A percentile compares a stretch with the other conserved stretches of the same genome.
Evolutionary conservation across 2,797 vertebrate genomes (phyloP).

Genomic region (Danio choprae): DNA sequence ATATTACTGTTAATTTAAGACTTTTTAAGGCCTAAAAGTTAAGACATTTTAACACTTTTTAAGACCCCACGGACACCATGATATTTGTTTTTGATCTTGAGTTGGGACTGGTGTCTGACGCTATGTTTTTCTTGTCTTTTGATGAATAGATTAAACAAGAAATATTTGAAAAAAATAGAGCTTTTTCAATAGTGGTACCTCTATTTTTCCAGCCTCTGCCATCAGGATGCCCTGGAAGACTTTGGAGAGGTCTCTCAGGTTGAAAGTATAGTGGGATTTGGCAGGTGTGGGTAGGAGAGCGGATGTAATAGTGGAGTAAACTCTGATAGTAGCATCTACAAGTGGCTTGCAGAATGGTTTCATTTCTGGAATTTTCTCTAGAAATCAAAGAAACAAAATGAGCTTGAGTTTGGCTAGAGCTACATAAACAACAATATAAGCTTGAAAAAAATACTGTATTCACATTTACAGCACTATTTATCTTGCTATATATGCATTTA

Average conservation of each 20-base stretch:
- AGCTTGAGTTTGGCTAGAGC: background rate
- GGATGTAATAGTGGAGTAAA: conserved; percentile 87
- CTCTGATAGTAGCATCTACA: conserved; percentile 81
- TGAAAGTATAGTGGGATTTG: conserved; percentile 95
- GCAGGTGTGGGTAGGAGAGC: conserved; percentile 93
- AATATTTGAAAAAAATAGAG: no score
- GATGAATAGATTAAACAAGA: background rate
- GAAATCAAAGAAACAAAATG: background rate
- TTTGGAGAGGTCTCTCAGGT: conserved; percentile 91
- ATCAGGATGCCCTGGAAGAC: conserved; percentile 95
- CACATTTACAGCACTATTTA: no score
- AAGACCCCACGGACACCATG: no score
- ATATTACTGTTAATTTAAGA: no score
- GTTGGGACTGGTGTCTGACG: no score
- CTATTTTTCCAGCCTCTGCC: conserved; percentile 80
- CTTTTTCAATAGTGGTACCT: conserved; percentile 71
- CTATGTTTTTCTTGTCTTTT: no score
- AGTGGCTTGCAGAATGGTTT: conserved; percentile 78
- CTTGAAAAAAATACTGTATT: background rate
- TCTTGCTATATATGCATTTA: no score
- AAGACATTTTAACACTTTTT: no score
- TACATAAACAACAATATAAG: conserved; percentile 1
- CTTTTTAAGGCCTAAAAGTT: no score
- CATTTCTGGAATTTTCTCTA: conserved; percentile 73
- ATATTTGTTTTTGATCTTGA: no score